A percentile compares a stretch with the other conserved stretches of the same genome.
Conservation (phyloP, 2,113 vertebrate genomes). For the Empidonax alnorum region DNA sequence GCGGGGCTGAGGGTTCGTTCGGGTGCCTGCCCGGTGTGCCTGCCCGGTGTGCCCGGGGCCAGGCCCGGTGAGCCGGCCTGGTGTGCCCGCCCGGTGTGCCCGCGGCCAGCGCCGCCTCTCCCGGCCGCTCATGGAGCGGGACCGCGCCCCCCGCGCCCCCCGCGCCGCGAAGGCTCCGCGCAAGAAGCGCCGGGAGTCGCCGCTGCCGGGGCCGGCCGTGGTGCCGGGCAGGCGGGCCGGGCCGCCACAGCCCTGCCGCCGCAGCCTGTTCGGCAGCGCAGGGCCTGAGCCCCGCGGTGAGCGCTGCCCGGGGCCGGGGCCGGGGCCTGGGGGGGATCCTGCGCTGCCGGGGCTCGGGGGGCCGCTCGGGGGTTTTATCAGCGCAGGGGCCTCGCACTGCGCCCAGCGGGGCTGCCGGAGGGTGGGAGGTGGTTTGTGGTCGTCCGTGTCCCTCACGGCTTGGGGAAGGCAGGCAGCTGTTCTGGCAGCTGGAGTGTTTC, state of each 20-base stretch:
- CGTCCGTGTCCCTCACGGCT: accelerated
- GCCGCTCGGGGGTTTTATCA: too few relatives aligned
- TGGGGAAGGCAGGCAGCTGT: neutral
- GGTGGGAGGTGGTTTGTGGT: accelerated
- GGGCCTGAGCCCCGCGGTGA: neutral
- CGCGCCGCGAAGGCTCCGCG: neutral
- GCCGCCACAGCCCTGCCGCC: neutral
- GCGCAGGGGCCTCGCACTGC: too few relatives aligned
- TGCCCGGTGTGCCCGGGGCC: too few relatives aligned
- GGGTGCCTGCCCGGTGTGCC: too few relatives aligned
- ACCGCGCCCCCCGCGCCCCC: neutral
- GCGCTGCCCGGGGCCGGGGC: neutral
- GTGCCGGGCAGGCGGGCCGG: neutral
- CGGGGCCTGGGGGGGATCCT: too few relatives aligned
- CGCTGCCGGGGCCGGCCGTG: neutral
- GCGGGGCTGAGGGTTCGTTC: neutral
- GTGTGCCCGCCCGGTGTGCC: too few relatives aligned
- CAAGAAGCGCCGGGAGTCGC: conserved; percentile 5
- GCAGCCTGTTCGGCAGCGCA: neutral
- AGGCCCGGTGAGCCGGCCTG: too few relatives aligned
- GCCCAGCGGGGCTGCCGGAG: neutral
- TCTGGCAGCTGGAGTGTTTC: accelerated
- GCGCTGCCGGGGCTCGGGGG: too few relatives aligned
- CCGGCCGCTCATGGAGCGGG: neutral
- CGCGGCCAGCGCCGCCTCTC: too few relatives aligned